These are phyloP conservation scores for Steinernema carpocapsae DNA, from an alignment of 2,888 invertebrate species.

Conservation along the genomic window DNA sequence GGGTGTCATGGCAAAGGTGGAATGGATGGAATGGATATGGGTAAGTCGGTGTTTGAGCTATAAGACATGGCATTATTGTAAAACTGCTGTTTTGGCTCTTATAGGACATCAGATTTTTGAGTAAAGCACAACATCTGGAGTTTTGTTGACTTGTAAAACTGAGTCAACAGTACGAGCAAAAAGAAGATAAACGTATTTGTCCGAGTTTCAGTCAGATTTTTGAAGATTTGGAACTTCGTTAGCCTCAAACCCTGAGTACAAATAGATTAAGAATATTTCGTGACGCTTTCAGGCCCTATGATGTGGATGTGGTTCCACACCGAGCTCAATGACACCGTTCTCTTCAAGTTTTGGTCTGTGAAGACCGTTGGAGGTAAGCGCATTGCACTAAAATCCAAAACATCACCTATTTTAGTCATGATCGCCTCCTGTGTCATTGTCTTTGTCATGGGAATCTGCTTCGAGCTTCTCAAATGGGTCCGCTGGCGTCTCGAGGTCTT, in stretches of 20 bases:
- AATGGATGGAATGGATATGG: not conserved
- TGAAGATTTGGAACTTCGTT: not conserved
- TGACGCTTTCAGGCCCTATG: slow-evolving; percentile 39
- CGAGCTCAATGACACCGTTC: slow-evolving; percentile 58
- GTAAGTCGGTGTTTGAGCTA: not conserved
- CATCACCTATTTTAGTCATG: slow-evolving; percentile 53
- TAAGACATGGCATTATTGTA: not conserved
- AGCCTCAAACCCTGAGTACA: not conserved
- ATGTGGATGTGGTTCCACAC: slow-evolving; percentile 69
- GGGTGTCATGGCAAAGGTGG: not conserved
- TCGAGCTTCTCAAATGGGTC: slow-evolving; percentile 59
- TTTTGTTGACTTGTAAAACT: not conserved
- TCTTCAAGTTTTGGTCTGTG: slow-evolving; percentile 64
- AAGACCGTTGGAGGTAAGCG: slow-evolving; percentile 54
- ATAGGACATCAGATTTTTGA: too few species aligned
- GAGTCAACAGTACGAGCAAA: not conserved
- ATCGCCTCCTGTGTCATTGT: slow-evolving; percentile 56
- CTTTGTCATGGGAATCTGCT: slow-evolving; percentile 49
- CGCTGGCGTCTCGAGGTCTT: slow-evolving; percentile 40
- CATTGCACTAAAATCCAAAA: not conserved
- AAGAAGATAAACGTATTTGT: too few species aligned
- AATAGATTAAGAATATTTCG: not conserved
- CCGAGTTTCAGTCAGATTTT: too few species aligned
- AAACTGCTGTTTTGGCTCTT: not conserved
- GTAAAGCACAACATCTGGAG: not conserved